Percentiles rank a stretch among this genome's conserved stretches.
phyloP scores from a whole-genome alignment of 2,113 vertebrate genomes.

The Cepphus grylle region DNA sequence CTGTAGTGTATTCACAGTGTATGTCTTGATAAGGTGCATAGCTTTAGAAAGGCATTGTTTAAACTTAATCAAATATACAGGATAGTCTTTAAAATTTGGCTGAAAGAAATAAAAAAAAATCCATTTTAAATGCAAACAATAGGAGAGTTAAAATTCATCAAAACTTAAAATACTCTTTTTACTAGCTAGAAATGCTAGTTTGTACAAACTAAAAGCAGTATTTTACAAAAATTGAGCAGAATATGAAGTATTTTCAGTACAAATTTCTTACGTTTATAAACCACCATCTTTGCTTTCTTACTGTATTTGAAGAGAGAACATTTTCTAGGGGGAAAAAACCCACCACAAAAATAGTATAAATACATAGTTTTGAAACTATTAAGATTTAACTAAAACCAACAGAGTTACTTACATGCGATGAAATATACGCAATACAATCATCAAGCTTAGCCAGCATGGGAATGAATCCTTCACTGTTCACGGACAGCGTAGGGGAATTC shows the following conservation, averaged over 20 bases:
- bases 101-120: slow-evolving; percentile 67
- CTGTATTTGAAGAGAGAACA: not conserved
- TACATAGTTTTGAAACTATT: not conserved
- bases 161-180: not conserved
- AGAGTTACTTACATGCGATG: slow-evolving; percentile 87
- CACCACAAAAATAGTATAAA: not conserved
- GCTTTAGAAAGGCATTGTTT: slow-evolving; percentile 97
- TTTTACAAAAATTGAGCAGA: not conserved
- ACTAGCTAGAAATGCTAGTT: not conserved
- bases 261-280: not conserved
- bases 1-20: slow-evolving; percentile 91
- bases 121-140: not conserved
- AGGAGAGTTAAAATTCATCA: not conserved
- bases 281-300: not conserved
- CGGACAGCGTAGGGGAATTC: slow-evolving; percentile 91
- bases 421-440: slow-evolving; percentile 95
- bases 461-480: slow-evolving; percentile 97
- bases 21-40: slow-evolving; percentile 93
- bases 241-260: not conserved
- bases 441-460: slow-evolving; percentile 95
- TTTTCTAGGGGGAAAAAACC: not conserved
- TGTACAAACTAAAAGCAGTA: not conserved
- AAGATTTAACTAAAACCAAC: not conserved
- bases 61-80: slow-evolving; percentile 90
- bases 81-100: slow-evolving; percentile 97